Evolutionary conservation across 2,113 vertebrate species (phyloP), one percentile per base, ranked within the genome.

Genomic region (Piliocolobus tephrosceles): DNA sequence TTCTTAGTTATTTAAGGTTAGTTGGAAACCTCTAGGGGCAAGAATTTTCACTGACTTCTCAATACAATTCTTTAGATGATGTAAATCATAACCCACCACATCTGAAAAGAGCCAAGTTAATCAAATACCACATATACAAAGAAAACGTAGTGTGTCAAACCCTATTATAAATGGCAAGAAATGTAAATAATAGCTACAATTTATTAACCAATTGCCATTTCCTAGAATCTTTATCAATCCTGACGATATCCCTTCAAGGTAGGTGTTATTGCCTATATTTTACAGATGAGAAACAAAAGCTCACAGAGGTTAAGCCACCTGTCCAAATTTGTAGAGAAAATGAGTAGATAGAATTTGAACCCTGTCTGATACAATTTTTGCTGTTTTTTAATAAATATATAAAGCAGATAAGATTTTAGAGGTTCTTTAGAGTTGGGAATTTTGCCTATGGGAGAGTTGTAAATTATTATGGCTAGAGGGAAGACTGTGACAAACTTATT

Each of bases 61-160:
- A 87, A 47, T 78, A 80, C 75, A 95, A 91, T 89, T 23, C n/a
- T 96, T 61, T 75, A 64, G 38, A 66, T 91, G n/a, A 88, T 32
- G 5, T 94, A 93, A 91, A 76, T 58, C 66, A 70, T 35, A 95
- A 47, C 23, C 11, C 14, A 35, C 55, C 11, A 68, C 20, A 18
- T 89, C 81, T 72, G 92, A 93, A 86, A 96, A 94, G 35, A 96
- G 84, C 88, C 83, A 90, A 80, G 68, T 88, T 94, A 84, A 45
- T 58, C 61, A 93, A 89, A 23, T 2, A 79, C 5, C 82, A 52
- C 64, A 8, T 57, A 81, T 57, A 23, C 30, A 66, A 79, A 78
- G 81, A 93, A 94, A 93, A 58, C 58, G 27, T 10, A 76, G 32
- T 72, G 20, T 79, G 45, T 82, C 80, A 92, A 94, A 76, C 3